Evolutionary conservation across 2,888 invertebrate species (phyloP).

Genomic region (Hipparchia semele): DNA sequence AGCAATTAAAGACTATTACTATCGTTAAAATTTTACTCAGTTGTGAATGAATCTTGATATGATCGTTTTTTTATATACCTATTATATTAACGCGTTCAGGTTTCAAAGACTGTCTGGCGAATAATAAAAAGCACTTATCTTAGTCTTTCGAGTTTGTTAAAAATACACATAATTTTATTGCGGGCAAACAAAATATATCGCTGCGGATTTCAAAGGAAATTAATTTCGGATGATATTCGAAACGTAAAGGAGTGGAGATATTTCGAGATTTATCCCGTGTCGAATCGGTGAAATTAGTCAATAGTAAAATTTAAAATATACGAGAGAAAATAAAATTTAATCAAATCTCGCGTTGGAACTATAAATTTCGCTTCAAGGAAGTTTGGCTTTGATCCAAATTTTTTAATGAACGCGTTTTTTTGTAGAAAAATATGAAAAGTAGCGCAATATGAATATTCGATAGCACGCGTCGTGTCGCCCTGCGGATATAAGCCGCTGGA

Average conservation of each 20-base stretch:
- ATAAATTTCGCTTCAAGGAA: constrained; percentile 37
- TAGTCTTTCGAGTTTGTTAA: constrained; percentile 13
- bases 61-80: background rate
- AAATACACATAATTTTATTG: constrained; percentile 15
- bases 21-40: background rate
- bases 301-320: constrained; percentile 30
- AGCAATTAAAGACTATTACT: too few relatives aligned
- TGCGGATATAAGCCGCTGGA: constrained; percentile 49
- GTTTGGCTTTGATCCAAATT: constrained; percentile 70
- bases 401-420: constrained; percentile 59
- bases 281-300: constrained; percentile 32
- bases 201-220: constrained; percentile 8
- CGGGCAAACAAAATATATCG: constrained; percentile 14
- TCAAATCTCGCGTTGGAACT: constrained; percentile 36
- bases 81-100: background rate
- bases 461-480: constrained; percentile 67
- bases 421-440: constrained; percentile 48
- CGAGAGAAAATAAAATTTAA: constrained; percentile 36
- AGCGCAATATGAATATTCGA: constrained; percentile 73
- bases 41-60: background rate
- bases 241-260: constrained; percentile 15
- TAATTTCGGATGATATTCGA: constrained; percentile 22
- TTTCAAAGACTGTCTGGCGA: constrained; percentile 11
- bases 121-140: constrained; percentile 6
- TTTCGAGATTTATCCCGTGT: constrained; percentile 25